Evolutionary conservation across 2,113 vertebrate genomes (phyloP).

Genomic region (Speoplatyrhinus poulsoni): DNA sequence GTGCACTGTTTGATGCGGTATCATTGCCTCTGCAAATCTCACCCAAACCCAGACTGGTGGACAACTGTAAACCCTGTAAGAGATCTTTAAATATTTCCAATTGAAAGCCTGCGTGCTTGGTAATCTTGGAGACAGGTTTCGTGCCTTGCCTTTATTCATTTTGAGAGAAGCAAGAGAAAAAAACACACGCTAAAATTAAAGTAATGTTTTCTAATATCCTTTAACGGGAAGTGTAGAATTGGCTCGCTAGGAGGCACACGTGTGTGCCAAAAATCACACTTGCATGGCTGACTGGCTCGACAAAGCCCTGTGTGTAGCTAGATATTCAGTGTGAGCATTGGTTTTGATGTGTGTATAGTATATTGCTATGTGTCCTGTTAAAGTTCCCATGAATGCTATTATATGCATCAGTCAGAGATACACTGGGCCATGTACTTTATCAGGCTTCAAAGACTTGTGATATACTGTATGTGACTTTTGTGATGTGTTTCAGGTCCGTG

Average conservation of each 20-base stretch:
- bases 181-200: conserved; percentile 29
- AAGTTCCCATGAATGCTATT: too few relatives aligned
- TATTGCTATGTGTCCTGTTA: too few relatives aligned
- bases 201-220: conserved; percentile 56
- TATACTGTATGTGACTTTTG: too few relatives aligned
- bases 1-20: background rate
- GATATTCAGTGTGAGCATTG: too few relatives aligned
- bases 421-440: too few relatives aligned
- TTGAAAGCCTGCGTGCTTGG: conserved; percentile 26
- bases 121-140: conserved; percentile 18
- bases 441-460: too few relatives aligned
- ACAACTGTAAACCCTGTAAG: conserved; percentile 30
- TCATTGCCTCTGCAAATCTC: conserved; percentile 42
- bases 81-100: conserved; percentile 37
- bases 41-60: conserved; percentile 14
- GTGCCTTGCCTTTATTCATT: conserved; percentile 16
- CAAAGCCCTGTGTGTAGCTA: conserved; percentile 22
- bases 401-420: too few relatives aligned
- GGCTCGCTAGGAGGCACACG: conserved; percentile 9
- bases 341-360: too few relatives aligned
- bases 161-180: conserved; percentile 42
- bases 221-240: conserved; percentile 35
- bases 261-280: conserved; percentile 64
- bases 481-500: too few relatives aligned
- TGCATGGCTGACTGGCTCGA: conserved; percentile 30